phyloP scores from a whole-genome alignment of 2,888 invertebrate genomes.

The Anagyrus pseudococci region DNA sequence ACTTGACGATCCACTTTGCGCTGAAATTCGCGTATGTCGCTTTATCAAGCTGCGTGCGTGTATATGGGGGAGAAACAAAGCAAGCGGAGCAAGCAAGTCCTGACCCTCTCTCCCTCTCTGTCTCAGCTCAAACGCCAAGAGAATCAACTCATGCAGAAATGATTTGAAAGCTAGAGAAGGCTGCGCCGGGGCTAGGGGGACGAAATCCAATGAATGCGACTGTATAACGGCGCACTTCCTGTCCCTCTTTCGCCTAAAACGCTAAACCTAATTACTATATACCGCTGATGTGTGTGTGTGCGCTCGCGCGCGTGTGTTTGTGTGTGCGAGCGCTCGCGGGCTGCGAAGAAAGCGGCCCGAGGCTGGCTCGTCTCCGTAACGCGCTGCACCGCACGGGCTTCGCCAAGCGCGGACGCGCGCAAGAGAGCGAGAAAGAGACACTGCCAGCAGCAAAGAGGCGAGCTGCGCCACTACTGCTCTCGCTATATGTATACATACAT shows the following conservation, averaged over 20 bases:
- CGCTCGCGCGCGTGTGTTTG: not conserved
- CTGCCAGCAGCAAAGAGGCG: too few species aligned
- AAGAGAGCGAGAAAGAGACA: too few species aligned
- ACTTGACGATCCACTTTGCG: too few species aligned
- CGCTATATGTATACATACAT: too few species aligned
- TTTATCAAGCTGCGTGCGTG: too few species aligned
- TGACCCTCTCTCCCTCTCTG: too few species aligned
- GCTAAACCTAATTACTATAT: constrained; percentile 19
- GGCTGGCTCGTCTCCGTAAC: not conserved
- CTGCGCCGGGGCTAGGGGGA: not conserved
- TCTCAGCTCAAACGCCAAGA: not conserved
- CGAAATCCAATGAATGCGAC: constrained; percentile 1
- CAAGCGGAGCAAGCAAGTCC: too few species aligned
- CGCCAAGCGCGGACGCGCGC: not conserved
- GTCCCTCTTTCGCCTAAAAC: constrained; percentile 4
- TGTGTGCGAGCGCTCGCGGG: not conserved
- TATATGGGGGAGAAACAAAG: too few species aligned
- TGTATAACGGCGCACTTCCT: not conserved
- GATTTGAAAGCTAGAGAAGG: too few species aligned
- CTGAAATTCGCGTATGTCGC: too few species aligned
- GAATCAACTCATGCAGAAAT: constrained; percentile 1
- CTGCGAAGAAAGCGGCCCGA: not conserved
- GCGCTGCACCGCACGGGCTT: constrained; percentile 21
- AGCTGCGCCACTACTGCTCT: too few species aligned
- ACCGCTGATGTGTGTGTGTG: too few species aligned